These are phyloP conservation scores for Ophioninae sp. DNA, from an alignment of 2,888 invertebrate species.

Conservation along the genomic window DNA sequence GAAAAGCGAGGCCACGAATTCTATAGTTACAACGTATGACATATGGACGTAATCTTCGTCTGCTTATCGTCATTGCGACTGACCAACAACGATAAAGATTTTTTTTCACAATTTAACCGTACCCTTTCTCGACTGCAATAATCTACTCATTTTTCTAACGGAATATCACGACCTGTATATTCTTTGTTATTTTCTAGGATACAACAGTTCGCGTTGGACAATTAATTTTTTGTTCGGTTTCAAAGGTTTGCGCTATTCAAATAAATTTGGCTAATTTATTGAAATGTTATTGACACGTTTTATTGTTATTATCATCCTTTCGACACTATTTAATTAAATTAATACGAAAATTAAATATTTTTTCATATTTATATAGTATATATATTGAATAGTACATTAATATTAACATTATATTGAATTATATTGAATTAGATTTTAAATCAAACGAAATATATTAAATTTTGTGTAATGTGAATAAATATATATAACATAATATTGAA, in stretches of 20 bases:
- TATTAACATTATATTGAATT: no score
- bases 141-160: constrained; percentile 20
- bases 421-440: no score
- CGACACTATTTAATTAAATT: background rate
- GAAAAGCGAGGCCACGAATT: constrained; percentile 38
- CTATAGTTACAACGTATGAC: constrained; percentile 66
- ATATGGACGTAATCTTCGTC: constrained; percentile 73
- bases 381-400: no score
- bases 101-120: constrained; percentile 62
- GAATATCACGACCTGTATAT: constrained; percentile 7
- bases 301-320: no score
- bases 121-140: constrained; percentile 33
- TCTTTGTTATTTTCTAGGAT: background rate
- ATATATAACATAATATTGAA: no score
- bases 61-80: constrained; percentile 68
- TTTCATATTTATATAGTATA: no score
- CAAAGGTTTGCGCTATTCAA: background rate
- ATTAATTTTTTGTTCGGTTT: background rate
- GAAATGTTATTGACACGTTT: no score
- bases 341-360: no score
- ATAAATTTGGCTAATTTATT: background rate
- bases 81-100: constrained; percentile 69
- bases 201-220: background rate
- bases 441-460: no score
- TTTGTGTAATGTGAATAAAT: no score